A percentile compares a stretch with the other conserved stretches of the same genome.
phyloP scores from a whole-genome alignment of 2,113 vertebrate genomes.

The Poecilia latipinna region DNA sequence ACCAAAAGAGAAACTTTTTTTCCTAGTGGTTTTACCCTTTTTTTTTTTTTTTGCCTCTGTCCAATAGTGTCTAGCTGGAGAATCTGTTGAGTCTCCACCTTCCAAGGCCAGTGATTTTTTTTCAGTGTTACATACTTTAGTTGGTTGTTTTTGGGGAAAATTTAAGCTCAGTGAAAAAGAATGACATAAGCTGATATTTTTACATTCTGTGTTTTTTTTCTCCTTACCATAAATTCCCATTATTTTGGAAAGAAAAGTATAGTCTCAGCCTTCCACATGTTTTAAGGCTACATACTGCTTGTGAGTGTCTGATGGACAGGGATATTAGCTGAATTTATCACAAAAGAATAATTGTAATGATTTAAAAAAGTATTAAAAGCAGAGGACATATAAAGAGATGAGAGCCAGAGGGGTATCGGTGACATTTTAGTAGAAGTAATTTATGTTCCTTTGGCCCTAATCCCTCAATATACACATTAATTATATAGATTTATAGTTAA shows the following conservation, averaged over 20 bases:
- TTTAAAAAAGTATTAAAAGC: not conserved
- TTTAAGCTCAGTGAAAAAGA: too few species aligned
- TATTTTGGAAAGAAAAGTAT: too few species aligned
- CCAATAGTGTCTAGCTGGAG: too few species aligned
- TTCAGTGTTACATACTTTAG: not conserved
- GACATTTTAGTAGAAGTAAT: not conserved
- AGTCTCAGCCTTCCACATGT: too few species aligned
- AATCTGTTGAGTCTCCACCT: not conserved
- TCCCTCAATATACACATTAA: not conserved
- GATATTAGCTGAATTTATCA: not conserved
- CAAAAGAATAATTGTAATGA: not conserved
- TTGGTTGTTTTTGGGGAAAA: not conserved
- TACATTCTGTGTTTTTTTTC: too few species aligned
- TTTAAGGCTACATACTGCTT: too few species aligned
- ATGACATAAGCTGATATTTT: too few species aligned
- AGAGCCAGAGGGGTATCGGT: not conserved
- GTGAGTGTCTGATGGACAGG: not conserved
- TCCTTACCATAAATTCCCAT: too few species aligned
- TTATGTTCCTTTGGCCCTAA: not conserved
- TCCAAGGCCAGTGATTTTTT: not conserved
- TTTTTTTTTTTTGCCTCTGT: not conserved
- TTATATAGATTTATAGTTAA: constrained; percentile 7
- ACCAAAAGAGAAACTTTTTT: not conserved
- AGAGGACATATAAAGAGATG: not conserved
- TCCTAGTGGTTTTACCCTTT: not conserved